These are phyloP conservation scores for Acheta domesticus DNA, from an alignment of 2,888 invertebrate species.

Conservation along the genomic window DNA sequence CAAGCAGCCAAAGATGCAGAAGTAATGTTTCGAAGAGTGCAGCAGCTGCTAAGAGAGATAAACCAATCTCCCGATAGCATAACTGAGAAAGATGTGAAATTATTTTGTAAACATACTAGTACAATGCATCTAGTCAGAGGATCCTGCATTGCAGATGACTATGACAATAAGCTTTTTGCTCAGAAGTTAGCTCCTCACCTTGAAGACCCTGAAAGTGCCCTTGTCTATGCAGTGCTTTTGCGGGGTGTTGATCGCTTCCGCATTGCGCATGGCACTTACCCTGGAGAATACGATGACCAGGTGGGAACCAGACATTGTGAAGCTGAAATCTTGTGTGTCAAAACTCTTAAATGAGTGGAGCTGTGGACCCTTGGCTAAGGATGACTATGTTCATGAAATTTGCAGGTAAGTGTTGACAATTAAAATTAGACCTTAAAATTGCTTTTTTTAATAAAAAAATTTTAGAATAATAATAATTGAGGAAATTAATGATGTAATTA, in stretches of 20 bases:
- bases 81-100: slow-evolving; percentile 74
- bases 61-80: slow-evolving; percentile 71
- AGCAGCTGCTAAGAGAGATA: slow-evolving; percentile 72
- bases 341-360: slow-evolving; percentile 85
- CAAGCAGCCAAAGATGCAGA: slow-evolving; percentile 82
- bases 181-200: slow-evolving; percentile 58
- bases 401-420: slow-evolving; percentile 55
- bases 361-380: slow-evolving; percentile 71
- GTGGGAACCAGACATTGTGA: slow-evolving; percentile 87
- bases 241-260: slow-evolving; percentile 89
- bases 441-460: too few species aligned
- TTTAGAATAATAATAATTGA: too few species aligned
- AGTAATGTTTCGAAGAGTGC: slow-evolving; percentile 73
- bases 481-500: too few species aligned
- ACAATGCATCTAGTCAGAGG: slow-evolving; percentile 78
- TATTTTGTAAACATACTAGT: slow-evolving; percentile 85
- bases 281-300: slow-evolving; percentile 79
- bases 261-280: slow-evolving; percentile 82
- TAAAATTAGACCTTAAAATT: too few species aligned
- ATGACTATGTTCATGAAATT: slow-evolving; percentile 92
- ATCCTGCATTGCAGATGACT: slow-evolving; percentile 73
- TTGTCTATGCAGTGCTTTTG: slow-evolving; percentile 85
- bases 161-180: slow-evolving; percentile 51
- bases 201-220: slow-evolving; percentile 80
- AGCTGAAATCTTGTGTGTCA: slow-evolving; percentile 66